These are phyloP conservation scores for Coregonus ussuriensis DNA, from an alignment of 2,797 vertebrate species.

Conservation along the genomic window DNA sequence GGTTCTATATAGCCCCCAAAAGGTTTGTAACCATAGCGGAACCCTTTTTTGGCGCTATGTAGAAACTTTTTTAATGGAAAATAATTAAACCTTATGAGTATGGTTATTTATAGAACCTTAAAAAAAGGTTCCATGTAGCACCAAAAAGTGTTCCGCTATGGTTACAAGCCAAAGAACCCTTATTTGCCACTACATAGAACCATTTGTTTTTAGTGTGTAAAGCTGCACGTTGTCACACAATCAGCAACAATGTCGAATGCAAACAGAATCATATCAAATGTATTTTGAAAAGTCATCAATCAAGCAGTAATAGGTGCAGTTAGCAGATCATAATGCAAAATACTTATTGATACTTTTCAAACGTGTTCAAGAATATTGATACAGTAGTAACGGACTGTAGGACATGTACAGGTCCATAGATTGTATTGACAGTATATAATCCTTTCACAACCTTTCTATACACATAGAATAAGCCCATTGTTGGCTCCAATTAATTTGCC, in stretches of 20 bases:
- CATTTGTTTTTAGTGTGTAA: no score
- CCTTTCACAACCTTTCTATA: conserved; percentile 31
- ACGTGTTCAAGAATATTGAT: conserved; percentile 26
- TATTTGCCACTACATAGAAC: no score
- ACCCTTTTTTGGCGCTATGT: no score
- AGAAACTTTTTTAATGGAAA: no score
- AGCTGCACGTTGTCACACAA: background rate
- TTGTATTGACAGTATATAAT: conserved; percentile 27
- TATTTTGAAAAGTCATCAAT: background rate
- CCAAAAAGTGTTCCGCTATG: no score
- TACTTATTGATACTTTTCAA: conserved; percentile 16
- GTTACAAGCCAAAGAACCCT: no score
- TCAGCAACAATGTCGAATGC: conserved; percentile 2
- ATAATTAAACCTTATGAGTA: no score
- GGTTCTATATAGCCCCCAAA: no score
- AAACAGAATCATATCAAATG: background rate
- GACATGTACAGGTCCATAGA: conserved; percentile 46
- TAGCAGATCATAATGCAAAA: background rate
- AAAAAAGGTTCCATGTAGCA: no score
- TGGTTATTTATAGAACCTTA: no score
- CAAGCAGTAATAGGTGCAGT: background rate
- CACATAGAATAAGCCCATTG: background rate
- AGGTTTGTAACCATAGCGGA: no score
- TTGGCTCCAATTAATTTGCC: background rate
- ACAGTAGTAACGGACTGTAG: conserved; percentile 40